Conservation (phyloP, 2,113 vertebrate species). For the Pandion haliaetus region DNA sequence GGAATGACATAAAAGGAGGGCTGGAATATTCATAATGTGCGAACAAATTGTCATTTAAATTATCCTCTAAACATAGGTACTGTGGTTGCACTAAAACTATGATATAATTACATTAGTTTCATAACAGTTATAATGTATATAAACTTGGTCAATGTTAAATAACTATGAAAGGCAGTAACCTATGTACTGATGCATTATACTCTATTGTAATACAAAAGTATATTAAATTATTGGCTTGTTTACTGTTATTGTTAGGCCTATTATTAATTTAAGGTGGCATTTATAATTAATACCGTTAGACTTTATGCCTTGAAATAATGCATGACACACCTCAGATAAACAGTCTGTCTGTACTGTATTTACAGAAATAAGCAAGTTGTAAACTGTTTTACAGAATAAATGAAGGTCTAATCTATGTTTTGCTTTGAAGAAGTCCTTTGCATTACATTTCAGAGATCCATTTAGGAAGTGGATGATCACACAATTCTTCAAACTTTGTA, state of each 20-base stretch:
- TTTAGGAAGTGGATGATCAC: not conserved
- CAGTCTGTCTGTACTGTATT: not conserved
- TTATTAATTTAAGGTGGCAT: conserved; percentile 61
- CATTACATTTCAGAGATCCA: not conserved
- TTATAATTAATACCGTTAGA: conserved; percentile 60
- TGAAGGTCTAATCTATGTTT: not conserved
- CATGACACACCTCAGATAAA: not conserved
- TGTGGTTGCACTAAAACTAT: not conserved
- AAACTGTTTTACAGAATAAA: not conserved
- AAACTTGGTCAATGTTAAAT: conserved; percentile 23
- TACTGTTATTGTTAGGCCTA: conserved; percentile 10
- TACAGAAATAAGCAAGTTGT: conserved; percentile 1
- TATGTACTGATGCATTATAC: not conserved
- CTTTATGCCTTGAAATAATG: not conserved
- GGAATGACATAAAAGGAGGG: not conserved
- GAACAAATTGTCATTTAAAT: conserved; percentile 30
- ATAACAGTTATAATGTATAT: not conserved
- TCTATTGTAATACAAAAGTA: not conserved
- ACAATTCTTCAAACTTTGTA: not conserved
- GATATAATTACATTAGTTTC: conserved; percentile 35
- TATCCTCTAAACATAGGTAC: not conserved
- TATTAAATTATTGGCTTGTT: conserved; percentile 52
- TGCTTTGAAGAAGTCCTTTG: not conserved
- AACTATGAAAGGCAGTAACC: not conserved
- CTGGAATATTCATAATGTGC: not conserved